Evolutionary conservation across 92 coral and sea anemone species (phyloP), one percentile per base, ranked within the genome.

Genomic region (Actinostola sp.): DNA sequence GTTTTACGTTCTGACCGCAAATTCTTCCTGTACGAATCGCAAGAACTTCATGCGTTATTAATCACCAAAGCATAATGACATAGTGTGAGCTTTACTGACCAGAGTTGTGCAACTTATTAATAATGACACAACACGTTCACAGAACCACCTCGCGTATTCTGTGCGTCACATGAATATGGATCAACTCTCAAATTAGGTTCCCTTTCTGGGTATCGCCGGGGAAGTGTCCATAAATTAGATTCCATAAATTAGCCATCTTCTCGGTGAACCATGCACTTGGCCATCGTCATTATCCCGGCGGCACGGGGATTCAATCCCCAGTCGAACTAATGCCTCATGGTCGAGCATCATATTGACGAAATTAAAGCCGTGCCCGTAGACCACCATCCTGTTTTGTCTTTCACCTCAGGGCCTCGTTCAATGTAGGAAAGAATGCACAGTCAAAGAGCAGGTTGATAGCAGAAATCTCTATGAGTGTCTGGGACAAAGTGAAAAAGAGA

Each of bases 401-500:
- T 6, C 26, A 51, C 49, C 60, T 31, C 33, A 84, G 89, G 80
- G 77, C 80, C 64, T 84, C 57, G 68, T 69, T 71, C 58, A 76
- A 59, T 52, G 38, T 75, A 12, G 79, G 76, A 13, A 77, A 78
- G 67, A 84, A 84, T 84, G 89, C 69, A 26, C 71, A 70, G 32
- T 70, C 81, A 17, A 71, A 45, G 57, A 69, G 82, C 35, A 45
- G 43, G 10, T 52, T 75, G 45, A 59, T 77, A 28, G 75, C 73
- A 1, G 80, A 71, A 62, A 48, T 71, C 36, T 77, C 90, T 1
- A 81, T 91, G 90, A 86, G 94, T 15, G 73, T 91, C 41, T 91
- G 97, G 97, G 90, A 91, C 72, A 91, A 85, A 41, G 97, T 91
- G 6, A 80, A 88, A 34, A 83, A 78, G 35, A 85, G 97, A 5